phyloP scores from a whole-genome alignment of 2,888 invertebrate species.

The Cantharis rustica region DNA sequence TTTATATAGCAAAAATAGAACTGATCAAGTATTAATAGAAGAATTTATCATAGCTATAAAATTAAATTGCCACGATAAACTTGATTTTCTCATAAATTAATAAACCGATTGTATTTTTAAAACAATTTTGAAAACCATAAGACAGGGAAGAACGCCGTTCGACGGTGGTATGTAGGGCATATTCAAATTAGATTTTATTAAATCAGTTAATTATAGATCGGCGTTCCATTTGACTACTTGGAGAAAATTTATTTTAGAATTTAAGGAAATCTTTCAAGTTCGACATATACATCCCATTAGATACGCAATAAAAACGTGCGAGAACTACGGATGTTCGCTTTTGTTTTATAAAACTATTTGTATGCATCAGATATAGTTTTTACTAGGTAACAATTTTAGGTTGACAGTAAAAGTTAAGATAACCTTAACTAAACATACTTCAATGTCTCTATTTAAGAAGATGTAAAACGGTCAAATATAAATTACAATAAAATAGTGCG shows the following conservation, averaged over 20 bases:
- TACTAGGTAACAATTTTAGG: constrained; percentile 5
- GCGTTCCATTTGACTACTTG: not conserved
- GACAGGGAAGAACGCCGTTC: not conserved
- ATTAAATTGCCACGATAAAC: not conserved
- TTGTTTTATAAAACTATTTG: constrained; percentile 15
- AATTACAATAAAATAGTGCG: not conserved
- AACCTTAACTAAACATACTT: not conserved
- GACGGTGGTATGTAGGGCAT: not conserved
- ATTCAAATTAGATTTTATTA: not conserved
- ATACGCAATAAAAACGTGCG: constrained; percentile 16
- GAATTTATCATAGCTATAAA: not conserved
- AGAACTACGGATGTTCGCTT: constrained; percentile 3
- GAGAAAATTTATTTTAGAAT: constrained; percentile 2
- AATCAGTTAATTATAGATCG: not conserved
- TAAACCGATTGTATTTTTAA: not conserved
- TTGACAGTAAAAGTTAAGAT: not conserved
- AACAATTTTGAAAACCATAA: not conserved
- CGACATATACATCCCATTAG: not conserved
- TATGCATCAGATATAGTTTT: constrained; percentile 12
- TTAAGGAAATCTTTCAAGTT: constrained; percentile 1
- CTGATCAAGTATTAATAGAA: not conserved
- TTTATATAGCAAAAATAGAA: not conserved
- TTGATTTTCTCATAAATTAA: not conserved
- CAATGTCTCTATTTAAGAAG: not conserved
- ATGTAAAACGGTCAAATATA: not conserved